phyloP scores from a whole-genome alignment of 2,113 vertebrate genomes.

The Laticauda colubrina region DNA sequence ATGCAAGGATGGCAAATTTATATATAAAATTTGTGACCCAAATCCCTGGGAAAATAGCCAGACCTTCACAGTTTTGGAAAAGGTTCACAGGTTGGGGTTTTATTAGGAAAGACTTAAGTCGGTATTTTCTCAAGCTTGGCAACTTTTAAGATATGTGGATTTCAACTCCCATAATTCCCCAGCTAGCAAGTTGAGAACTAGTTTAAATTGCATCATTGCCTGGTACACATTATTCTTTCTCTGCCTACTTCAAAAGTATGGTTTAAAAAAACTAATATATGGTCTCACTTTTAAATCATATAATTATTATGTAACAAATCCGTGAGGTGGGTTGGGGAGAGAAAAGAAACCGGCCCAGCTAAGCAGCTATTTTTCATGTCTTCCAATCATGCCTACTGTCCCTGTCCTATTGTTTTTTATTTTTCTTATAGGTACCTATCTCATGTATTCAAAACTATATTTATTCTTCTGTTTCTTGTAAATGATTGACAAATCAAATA shows the following conservation, averaged over 20 bases:
- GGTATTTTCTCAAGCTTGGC: background rate
- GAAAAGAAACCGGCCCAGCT: background rate
- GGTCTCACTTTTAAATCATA: background rate
- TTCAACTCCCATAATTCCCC: background rate
- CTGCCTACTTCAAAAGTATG: background rate
- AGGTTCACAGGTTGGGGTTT: background rate
- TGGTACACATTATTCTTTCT: background rate
- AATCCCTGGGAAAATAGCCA: background rate
- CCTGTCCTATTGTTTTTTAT: too few relatives aligned
- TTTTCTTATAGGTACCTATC: too few relatives aligned
- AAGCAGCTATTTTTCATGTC: background rate
- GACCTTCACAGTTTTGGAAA: background rate
- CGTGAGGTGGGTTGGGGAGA: background rate
- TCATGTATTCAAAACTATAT: too few relatives aligned
- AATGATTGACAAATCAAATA: too few relatives aligned
- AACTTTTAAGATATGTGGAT: background rate
- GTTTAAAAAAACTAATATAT: background rate
- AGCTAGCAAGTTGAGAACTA: background rate
- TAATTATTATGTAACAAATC: background rate
- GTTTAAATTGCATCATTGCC: background rate
- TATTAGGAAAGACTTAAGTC: background rate
- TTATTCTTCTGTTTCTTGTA: too few relatives aligned
- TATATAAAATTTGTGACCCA: background rate
- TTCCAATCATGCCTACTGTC: too few relatives aligned
- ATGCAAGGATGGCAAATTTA: background rate